Conservation (phyloP, 2,888 invertebrate genomes). For the Macaria notata region DNA sequence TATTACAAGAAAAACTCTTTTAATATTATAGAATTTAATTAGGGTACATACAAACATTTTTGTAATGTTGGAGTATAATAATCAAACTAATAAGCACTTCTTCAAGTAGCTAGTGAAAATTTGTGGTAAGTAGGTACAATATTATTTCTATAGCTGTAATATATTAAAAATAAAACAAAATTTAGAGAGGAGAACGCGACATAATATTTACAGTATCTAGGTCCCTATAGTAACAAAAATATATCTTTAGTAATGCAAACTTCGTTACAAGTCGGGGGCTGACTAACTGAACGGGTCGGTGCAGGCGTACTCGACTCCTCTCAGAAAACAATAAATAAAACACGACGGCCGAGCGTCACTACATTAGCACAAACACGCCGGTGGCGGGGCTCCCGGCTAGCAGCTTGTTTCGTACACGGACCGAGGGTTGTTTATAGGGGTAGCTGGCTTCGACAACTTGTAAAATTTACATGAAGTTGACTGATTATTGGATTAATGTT, state of each 20-base stretch:
- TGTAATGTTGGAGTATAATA: slow-evolving; percentile 80
- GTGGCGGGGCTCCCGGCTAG: too few species aligned
- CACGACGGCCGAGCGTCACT: slow-evolving; percentile 20
- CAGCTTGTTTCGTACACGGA: too few species aligned
- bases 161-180: slow-evolving; percentile 53
- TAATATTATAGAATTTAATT: slow-evolving; percentile 81
- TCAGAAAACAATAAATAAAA: slow-evolving; percentile 35
- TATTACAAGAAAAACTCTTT: slow-evolving; percentile 18
- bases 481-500: too few species aligned
- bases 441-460: too few species aligned
- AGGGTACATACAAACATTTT: slow-evolving; percentile 81
- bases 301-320: slow-evolving; percentile 30
- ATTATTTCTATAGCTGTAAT: slow-evolving; percentile 44
- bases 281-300: slow-evolving; percentile 27
- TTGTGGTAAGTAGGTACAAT: slow-evolving; percentile 59
- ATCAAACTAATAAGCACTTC: slow-evolving; percentile 79
- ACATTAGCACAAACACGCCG: slow-evolving; percentile 2
- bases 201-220: slow-evolving; percentile 34
- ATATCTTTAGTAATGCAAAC: slow-evolving; percentile 35
- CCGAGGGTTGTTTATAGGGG: too few species aligned
- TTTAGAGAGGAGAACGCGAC: slow-evolving; percentile 60
- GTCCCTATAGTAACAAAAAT: slow-evolving; percentile 38
- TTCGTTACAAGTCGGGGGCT: slow-evolving; percentile 20
- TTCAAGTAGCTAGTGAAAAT: slow-evolving; percentile 72
- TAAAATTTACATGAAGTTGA: too few species aligned